Percentiles rank a stretch among this genome's conserved stretches.
phyloP scores from a whole-genome alignment of 1,140 invertebrate genomes.

The Drosophila arizonae region DNA sequence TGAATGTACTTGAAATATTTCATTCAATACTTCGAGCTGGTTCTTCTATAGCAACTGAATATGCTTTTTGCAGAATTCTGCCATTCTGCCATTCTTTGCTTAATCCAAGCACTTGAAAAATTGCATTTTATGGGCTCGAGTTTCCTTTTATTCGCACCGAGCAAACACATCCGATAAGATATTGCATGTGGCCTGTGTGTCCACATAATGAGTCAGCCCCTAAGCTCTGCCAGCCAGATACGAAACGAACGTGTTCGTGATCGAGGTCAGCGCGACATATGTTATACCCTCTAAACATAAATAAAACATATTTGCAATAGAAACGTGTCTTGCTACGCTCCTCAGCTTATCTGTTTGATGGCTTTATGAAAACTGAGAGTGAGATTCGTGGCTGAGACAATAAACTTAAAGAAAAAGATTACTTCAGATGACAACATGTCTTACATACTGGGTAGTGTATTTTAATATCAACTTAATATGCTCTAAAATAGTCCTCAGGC shows the following conservation, averaged over 20 bases:
- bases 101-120: background rate
- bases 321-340: slow-evolving; percentile 17
- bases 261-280: slow-evolving; percentile 34
- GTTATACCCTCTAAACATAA: slow-evolving; percentile 39
- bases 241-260: slow-evolving; percentile 33
- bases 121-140: slow-evolving; percentile 25
- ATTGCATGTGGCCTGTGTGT: slow-evolving; percentile 22
- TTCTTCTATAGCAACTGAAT: too few relatives aligned
- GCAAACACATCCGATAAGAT: slow-evolving; percentile 50
- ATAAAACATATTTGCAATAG: background rate
- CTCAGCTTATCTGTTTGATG: slow-evolving; percentile 23
- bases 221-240: slow-evolving; percentile 28
- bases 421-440: background rate
- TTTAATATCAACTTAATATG: too few relatives aligned
- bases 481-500: too few relatives aligned
- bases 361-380: slow-evolving; percentile 5
- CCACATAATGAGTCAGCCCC: slow-evolving; percentile 38
- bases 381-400: background rate
- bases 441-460: too few relatives aligned
- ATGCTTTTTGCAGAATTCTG: background rate
- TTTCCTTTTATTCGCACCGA: slow-evolving; percentile 23
- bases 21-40: background rate
- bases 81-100: slow-evolving; percentile 5
- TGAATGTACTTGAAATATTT: background rate
- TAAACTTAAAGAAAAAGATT: background rate